A percentile compares a stretch with the other conserved stretches of the same genome.
Evolutionary conservation across 2,113 vertebrate species (phyloP).

Genomic region (Urocolius indicus): DNA sequence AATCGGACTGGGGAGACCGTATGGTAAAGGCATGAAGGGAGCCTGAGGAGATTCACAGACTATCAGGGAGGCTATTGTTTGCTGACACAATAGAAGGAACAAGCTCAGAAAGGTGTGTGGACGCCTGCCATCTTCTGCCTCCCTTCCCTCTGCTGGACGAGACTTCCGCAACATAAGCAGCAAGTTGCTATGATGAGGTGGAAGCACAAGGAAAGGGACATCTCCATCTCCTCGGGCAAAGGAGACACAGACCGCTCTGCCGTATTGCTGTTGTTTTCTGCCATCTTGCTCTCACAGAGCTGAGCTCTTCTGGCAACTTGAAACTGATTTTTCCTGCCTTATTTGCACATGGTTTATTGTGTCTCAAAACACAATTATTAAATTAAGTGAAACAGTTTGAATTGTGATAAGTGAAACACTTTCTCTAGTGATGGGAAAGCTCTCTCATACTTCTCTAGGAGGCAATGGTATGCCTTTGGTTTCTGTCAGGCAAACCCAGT

Average conservation of each 20-base stretch:
- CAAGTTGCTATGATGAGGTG: neutral
- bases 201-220: neutral
- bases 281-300: too few relatives aligned
- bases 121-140: constrained; percentile 31
- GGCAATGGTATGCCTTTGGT: neutral
- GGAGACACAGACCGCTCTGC: too few relatives aligned
- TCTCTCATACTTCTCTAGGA: neutral
- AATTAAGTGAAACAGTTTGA: neutral
- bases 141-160: neutral
- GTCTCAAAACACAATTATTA: neutral
- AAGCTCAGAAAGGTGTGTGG: constrained; percentile 41
- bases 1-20: neutral
- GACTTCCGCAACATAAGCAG: neutral
- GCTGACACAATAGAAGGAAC: constrained; percentile 64
- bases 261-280: too few relatives aligned
- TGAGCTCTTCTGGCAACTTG: neutral
- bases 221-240: neutral
- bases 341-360: neutral
- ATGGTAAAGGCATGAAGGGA: constrained; percentile 58
- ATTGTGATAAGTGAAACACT: neutral
- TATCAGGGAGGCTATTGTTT: constrained; percentile 31
- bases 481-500: neutral
- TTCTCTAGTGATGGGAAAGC: neutral
- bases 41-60: constrained; percentile 57
- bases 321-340: neutral